phyloP scores from a whole-genome alignment of 2,888 invertebrate genomes.

The Rotaria magnacalcarata region DNA sequence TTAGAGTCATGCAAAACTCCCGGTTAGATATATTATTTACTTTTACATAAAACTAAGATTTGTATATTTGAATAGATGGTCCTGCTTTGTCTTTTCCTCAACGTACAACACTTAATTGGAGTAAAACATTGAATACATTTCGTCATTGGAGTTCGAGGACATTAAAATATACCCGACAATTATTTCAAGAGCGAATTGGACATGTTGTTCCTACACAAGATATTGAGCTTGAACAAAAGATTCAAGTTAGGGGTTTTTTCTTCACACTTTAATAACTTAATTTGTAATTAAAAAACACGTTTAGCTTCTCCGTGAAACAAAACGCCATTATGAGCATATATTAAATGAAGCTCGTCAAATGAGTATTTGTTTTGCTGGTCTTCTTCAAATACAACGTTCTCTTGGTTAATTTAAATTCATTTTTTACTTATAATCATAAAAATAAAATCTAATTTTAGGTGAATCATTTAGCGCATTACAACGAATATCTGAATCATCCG shows the following conservation, averaged over 20 bases:
- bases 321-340: conserved; percentile 12
- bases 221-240: not conserved
- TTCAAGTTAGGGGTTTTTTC: not conserved
- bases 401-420: not conserved
- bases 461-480: not conserved
- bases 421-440: not conserved
- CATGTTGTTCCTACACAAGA: not conserved
- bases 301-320: conserved; percentile 1
- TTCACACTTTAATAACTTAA: too few relatives aligned
- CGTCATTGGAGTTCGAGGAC: not conserved
- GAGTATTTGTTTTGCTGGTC: not conserved
- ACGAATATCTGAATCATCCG: not conserved
- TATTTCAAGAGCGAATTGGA: not conserved
- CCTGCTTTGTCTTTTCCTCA: not conserved
- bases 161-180: conserved; percentile 19
- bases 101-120: not conserved
- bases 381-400: not conserved
- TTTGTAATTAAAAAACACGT: too few relatives aligned
- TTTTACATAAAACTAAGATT: not conserved
- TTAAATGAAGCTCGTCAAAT: not conserved
- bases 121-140: not conserved
- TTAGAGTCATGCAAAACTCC: not conserved
- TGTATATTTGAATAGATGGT: not conserved
- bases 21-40: not conserved
- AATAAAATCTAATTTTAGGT: not conserved